These are phyloP conservation scores for Scaptomyza montana DNA, from an alignment of 1,140 invertebrate species.

Conservation along the genomic window DNA sequence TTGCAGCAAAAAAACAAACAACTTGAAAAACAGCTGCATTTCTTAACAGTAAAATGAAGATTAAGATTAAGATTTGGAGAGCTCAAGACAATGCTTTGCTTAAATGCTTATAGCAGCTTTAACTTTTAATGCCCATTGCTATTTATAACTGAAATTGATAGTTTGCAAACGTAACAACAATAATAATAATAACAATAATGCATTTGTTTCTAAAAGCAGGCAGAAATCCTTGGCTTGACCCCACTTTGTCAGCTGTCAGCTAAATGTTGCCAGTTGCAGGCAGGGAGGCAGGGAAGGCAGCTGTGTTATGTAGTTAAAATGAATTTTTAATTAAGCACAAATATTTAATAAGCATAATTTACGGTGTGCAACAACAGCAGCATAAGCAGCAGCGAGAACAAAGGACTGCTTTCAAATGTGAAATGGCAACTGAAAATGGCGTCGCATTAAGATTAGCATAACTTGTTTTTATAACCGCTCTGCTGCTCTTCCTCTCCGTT, in stretches of 20 bases:
- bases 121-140: neutral
- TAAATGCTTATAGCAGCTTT: neutral
- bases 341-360: conserved; percentile 72
- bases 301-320: conserved; percentile 42
- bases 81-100: neutral
- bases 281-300: neutral
- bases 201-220: neutral
- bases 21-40: neutral
- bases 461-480: conserved; percentile 55
- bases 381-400: conserved; percentile 40
- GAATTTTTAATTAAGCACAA: conserved; percentile 71
- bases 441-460: conserved; percentile 71
- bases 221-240: conserved; percentile 12
- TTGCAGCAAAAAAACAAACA: neutral
- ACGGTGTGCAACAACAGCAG: conserved; percentile 49
- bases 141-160: neutral
- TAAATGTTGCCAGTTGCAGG: conserved; percentile 8
- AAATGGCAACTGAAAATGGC: conserved; percentile 45
- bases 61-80: neutral
- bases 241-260: conserved; percentile 4
- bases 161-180: neutral
- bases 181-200: neutral
- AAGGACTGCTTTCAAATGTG: conserved; percentile 55
- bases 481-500: conserved; percentile 16
- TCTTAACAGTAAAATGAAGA: neutral